Percentiles rank a stretch among this genome's conserved stretches.
These are phyloP conservation scores for Crax fasciolata DNA, from an alignment of 2,797 vertebrate genomes.

Conservation along the genomic window DNA sequence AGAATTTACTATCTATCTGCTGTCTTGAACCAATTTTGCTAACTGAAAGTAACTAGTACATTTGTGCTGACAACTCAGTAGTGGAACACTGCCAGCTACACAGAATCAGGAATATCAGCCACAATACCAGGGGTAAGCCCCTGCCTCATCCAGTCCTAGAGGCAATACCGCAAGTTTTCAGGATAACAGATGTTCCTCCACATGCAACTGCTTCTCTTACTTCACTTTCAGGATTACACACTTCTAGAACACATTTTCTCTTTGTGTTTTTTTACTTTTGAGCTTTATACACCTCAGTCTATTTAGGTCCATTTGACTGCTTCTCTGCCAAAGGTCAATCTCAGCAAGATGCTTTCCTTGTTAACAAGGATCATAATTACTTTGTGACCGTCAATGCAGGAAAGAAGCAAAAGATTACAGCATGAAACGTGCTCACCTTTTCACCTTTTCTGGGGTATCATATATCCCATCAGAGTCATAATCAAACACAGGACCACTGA, in stretches of 20 bases:
- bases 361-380: not conserved
- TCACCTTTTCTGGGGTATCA: constrained; percentile 85
- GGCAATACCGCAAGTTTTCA: not conserved
- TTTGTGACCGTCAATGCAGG: not conserved
- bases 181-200: not conserved
- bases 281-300: not conserved
- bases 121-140: not conserved
- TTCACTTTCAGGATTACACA: not conserved
- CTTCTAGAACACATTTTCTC: not conserved
- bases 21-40: not conserved
- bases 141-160: not conserved
- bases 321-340: not conserved
- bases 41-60: not conserved
- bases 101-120: not conserved
- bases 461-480: constrained; percentile 88
- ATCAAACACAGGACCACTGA: constrained; percentile 92
- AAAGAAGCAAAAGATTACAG: not conserved
- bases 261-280: not conserved
- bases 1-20: not conserved
- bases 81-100: not conserved
- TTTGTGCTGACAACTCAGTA: not conserved
- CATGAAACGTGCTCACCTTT: constrained; percentile 81
- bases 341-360: not conserved
- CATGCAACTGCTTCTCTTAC: not conserved
- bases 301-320: not conserved